Conservation (phyloP, 1,140 invertebrate genomes). For the Drosophila ohnishii region DNA sequence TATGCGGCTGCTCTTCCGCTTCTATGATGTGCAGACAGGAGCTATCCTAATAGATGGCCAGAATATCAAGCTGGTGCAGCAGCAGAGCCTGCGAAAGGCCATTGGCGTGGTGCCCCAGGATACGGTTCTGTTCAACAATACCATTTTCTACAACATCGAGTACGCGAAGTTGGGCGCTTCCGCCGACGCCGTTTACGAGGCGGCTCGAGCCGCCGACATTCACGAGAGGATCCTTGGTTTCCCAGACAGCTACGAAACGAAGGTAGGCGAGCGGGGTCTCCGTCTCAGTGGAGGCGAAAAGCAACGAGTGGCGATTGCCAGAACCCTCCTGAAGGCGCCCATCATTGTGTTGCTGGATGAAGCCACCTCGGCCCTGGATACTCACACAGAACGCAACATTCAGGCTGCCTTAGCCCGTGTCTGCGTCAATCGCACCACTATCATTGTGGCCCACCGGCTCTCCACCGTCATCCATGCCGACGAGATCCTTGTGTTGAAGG, state of each 20-base stretch:
- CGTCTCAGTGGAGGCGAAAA: constrained; percentile 95
- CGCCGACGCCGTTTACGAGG: constrained; percentile 93
- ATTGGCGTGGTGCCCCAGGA: constrained; percentile 97
- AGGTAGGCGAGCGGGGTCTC: constrained; percentile 92
- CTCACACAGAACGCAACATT: constrained; percentile 93
- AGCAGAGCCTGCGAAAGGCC: constrained; percentile 87
- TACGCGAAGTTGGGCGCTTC: constrained; percentile 93
- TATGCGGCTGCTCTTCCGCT: constrained; percentile 95
- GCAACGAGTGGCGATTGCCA: constrained; percentile 94
- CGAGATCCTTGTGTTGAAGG: constrained; percentile 94
- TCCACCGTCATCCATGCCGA: constrained; percentile 97
- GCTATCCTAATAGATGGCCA: constrained; percentile 93
- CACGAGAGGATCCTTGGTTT: constrained; percentile 95
- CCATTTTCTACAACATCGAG: constrained; percentile 97
- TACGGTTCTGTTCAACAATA: constrained; percentile 98
- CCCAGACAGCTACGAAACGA: constrained; percentile 93
- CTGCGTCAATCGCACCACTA: constrained; percentile 93
- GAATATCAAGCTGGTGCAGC: constrained; percentile 87
- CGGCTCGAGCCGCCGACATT: constrained; percentile 96
- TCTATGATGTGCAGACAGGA: constrained; percentile 96
- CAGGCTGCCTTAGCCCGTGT: constrained; percentile 90
- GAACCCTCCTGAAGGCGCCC: constrained; percentile 94
- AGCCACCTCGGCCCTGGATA: constrained; percentile 93
- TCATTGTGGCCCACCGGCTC: constrained; percentile 96
- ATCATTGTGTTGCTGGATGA: constrained; percentile 95